These are phyloP conservation scores for Drosophila mayaguana DNA, from an alignment of 2,888 invertebrate species.

Conservation along the genomic window DNA sequence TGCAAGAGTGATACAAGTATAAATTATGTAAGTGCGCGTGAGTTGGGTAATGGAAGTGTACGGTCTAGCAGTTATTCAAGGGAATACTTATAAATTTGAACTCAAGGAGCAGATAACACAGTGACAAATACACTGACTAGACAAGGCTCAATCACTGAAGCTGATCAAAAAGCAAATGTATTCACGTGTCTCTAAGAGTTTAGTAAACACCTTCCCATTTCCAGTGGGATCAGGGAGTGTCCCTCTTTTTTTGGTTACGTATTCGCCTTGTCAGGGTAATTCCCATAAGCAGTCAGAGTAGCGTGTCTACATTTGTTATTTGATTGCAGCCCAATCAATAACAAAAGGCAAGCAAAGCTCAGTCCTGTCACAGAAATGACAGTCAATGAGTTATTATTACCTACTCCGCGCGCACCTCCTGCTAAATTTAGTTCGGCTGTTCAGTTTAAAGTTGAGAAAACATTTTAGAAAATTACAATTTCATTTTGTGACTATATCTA, in stretches of 20 bases:
- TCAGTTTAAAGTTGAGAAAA: background rate
- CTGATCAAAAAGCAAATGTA: too few relatives aligned
- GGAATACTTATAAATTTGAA: too few relatives aligned
- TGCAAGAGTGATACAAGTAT: too few relatives aligned
- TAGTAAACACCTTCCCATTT: background rate
- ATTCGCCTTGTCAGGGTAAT: background rate
- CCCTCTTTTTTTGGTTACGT: background rate
- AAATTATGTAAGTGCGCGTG: too few relatives aligned
- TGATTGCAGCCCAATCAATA: slow-evolving; percentile 37
- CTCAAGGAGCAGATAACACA: too few relatives aligned
- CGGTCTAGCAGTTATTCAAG: too few relatives aligned
- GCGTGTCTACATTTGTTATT: slow-evolving; percentile 22
- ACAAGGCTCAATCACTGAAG: too few relatives aligned
- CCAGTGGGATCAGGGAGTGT: background rate
- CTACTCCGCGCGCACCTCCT: background rate
- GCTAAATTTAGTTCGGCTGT: background rate
- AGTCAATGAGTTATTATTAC: slow-evolving; percentile 8
- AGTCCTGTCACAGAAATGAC: slow-evolving; percentile 9
- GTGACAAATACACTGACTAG: too few relatives aligned
- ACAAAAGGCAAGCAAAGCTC: slow-evolving; percentile 5
- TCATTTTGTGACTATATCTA: too few relatives aligned
- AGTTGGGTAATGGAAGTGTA: too few relatives aligned
- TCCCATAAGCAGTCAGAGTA: slow-evolving; percentile 4
- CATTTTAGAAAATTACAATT: background rate
- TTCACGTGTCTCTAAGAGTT: background rate